Percentiles rank a stretch among this genome's conserved stretches.
Evolutionary conservation across 2,888 invertebrate species (phyloP).

Genomic region (Xestia xanthographa): DNA sequence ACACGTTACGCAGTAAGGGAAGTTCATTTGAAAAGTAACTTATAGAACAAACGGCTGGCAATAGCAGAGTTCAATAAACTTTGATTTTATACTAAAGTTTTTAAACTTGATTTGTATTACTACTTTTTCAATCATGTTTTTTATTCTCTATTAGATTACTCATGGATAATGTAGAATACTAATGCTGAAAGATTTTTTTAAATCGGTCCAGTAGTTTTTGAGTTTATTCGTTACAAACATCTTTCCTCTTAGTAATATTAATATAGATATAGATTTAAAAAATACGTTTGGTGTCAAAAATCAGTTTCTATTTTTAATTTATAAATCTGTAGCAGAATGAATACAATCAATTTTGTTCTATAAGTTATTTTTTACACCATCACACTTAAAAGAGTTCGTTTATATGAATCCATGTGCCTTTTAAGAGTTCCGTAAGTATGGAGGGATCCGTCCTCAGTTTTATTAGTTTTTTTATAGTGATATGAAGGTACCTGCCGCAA

Average conservation of each 20-base stretch:
- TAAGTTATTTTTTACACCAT: slow-evolving; percentile 53
- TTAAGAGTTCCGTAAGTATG: slow-evolving; percentile 71
- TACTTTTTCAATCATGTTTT: not conserved
- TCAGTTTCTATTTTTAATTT: too few species aligned
- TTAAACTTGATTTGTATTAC: not conserved
- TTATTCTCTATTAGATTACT: not conserved
- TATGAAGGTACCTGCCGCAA: slow-evolving; percentile 13
- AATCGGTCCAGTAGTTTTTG: too few species aligned
- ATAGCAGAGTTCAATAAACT: not conserved
- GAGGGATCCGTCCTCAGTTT: slow-evolving; percentile 66
- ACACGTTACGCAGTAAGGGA: slow-evolving; percentile 44
- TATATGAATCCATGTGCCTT: slow-evolving; percentile 65
- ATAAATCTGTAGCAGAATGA: too few species aligned
- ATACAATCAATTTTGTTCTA: slow-evolving; percentile 56
- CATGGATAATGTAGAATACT: too few species aligned
- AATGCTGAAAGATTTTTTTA: too few species aligned
- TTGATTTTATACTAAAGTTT: slow-evolving; percentile 6
- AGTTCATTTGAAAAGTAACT: slow-evolving; percentile 38
- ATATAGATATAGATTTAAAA: not conserved
- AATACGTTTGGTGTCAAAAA: slow-evolving; percentile 5
- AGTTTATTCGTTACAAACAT: too few species aligned
- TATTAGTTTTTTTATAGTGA: slow-evolving; percentile 23
- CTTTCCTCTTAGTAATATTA: too few species aligned
- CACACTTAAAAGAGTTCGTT: slow-evolving; percentile 42
- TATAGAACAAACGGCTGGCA: slow-evolving; percentile 52